Conservation (phyloP, 2,888 invertebrate genomes). For the Lepidochrysops patricia region DNA sequence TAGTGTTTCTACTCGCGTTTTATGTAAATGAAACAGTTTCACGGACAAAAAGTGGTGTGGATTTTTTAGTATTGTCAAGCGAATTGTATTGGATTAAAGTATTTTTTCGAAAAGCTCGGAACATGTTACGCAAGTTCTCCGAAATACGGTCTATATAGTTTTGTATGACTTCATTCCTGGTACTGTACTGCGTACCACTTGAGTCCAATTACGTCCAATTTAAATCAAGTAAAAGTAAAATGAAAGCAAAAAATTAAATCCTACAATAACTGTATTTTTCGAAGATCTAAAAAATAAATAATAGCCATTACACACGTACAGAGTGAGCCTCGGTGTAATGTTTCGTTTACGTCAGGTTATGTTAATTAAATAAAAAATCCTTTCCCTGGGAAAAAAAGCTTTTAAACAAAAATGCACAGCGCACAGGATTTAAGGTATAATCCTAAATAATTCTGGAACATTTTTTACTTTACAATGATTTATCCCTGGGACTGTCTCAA, state of each 20-base stretch:
- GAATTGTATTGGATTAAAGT: slow-evolving; percentile 9
- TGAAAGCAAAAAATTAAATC: no score
- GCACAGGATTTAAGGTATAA: slow-evolving; percentile 4
- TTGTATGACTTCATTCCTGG: neutral
- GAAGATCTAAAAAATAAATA: no score
- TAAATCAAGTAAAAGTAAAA: no score
- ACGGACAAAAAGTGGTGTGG: slow-evolving; percentile 14
- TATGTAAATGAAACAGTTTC: slow-evolving; percentile 16
- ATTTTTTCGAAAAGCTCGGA: slow-evolving; percentile 7
- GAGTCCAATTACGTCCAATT: no score
- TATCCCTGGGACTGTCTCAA: neutral
- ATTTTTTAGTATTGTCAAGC: slow-evolving; percentile 12
- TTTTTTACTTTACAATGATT: slow-evolving; percentile 6
- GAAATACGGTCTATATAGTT: neutral
- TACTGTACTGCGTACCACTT: no score
- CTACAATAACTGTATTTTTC: no score
- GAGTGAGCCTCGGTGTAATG: neutral
- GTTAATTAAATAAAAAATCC: neutral
- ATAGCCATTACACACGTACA: neutral
- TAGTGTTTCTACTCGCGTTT: slow-evolving; percentile 18
- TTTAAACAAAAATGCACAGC: slow-evolving; percentile 1
- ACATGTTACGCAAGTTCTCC: neutral
- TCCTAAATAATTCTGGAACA: slow-evolving; percentile 14
- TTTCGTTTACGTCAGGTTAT: neutral
- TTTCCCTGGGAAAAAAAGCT: neutral